Evolutionary conservation across 2,888 invertebrate genomes (phyloP).

Genomic region (Drosophila affinis): DNA sequence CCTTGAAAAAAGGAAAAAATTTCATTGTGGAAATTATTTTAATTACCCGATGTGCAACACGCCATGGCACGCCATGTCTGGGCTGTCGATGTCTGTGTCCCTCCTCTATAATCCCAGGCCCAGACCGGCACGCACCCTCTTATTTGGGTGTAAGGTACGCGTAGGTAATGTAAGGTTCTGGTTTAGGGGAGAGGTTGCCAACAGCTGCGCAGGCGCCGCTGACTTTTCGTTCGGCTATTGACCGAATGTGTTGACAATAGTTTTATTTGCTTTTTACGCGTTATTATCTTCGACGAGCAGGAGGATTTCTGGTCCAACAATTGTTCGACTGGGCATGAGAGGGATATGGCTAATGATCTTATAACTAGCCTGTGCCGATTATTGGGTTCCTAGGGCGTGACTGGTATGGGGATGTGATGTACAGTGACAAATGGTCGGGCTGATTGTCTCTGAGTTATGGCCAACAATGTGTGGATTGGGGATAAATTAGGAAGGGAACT

Average conservation of each 20-base stretch:
- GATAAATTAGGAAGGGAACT: neutral
- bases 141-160: slow-evolving; percentile 46
- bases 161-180: slow-evolving; percentile 5
- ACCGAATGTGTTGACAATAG: slow-evolving; percentile 70
- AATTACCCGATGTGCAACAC: slow-evolving; percentile 63
- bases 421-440: slow-evolving; percentile 31
- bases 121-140: slow-evolving; percentile 64
- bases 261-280: slow-evolving; percentile 74
- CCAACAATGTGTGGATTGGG: neutral
- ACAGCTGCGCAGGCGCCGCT: slow-evolving; percentile 77
- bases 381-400: slow-evolving; percentile 40
- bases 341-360: slow-evolving; percentile 42
- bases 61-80: slow-evolving; percentile 31
- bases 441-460: slow-evolving; percentile 8
- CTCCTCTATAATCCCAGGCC: slow-evolving; percentile 13
- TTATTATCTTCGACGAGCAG: slow-evolving; percentile 38
- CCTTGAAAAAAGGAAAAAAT: slow-evolving; percentile 61
- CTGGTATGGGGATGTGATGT: slow-evolving; percentile 16
- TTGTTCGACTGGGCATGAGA: slow-evolving; percentile 8
- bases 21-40: slow-evolving; percentile 72
- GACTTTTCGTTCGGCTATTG: slow-evolving; percentile 42
- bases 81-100: slow-evolving; percentile 8
- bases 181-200: slow-evolving; percentile 35
- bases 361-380: slow-evolving; percentile 28
- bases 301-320: slow-evolving; percentile 46